These are phyloP conservation scores for Acrobeloides nanus DNA, from an alignment of 2,888 invertebrate genomes.

Conservation along the genomic window DNA sequence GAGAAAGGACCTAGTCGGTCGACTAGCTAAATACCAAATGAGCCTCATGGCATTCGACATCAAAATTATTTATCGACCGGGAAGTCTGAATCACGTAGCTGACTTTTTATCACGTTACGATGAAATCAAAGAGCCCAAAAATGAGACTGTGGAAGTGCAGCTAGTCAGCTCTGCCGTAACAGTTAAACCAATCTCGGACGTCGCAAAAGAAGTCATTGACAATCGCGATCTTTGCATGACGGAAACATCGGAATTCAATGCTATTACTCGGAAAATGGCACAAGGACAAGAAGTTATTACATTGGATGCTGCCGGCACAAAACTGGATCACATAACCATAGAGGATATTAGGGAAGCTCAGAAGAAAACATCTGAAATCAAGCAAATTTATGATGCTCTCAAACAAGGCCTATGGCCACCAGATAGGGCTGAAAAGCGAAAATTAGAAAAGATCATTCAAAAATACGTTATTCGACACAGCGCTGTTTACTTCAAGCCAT, in stretches of 20 bases:
- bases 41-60: constrained; percentile 16
- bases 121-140: too few species aligned
- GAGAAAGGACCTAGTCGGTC: constrained; percentile 14
- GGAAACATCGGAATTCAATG: too few species aligned
- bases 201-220: too few species aligned
- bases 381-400: neutral
- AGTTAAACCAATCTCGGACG: too few species aligned
- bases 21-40: constrained; percentile 16
- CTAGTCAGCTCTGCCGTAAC: too few species aligned
- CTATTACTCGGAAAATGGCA: neutral
- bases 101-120: too few species aligned
- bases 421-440: neutral
- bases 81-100: constrained; percentile 21
- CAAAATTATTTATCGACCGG: constrained; percentile 23
- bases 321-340: too few species aligned
- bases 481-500: neutral
- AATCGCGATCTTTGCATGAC: constrained; percentile 14
- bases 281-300: too few species aligned
- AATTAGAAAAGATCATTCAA: neutral
- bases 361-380: neutral
- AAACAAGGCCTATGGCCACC: neutral
- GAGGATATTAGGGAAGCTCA: too few species aligned
- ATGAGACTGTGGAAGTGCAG: too few species aligned
- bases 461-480: neutral
- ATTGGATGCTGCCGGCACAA: too few species aligned